phyloP scores from a whole-genome alignment of 2,888 invertebrate genomes.

The Yponomeuta plumbellus region DNA sequence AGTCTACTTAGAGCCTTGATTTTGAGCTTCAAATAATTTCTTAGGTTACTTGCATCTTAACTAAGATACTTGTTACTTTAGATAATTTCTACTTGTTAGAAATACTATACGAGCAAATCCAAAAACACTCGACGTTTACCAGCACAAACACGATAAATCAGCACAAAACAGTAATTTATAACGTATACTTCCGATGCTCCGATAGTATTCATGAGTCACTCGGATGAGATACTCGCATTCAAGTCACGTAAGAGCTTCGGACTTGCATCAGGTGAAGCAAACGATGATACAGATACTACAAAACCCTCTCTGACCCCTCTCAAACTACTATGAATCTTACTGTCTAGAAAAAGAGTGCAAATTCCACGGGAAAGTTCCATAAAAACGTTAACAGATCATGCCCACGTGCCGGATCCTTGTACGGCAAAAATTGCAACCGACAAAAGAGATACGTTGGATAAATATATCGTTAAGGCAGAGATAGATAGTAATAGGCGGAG shows the following conservation, averaged over 20 bases:
- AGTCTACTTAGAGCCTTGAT: too few species aligned
- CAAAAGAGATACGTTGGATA: slow-evolving; percentile 13
- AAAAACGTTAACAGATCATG: slow-evolving; percentile 1
- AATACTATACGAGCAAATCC: background rate
- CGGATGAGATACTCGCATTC: slow-evolving; percentile 34
- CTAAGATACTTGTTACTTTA: too few species aligned
- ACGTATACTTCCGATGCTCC: slow-evolving; percentile 31
- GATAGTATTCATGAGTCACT: slow-evolving; percentile 24
- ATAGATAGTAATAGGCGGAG: slow-evolving; percentile 3
- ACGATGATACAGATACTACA: slow-evolving; percentile 48
- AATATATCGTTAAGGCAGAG: slow-evolving; percentile 12
- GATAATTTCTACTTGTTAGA: background rate
- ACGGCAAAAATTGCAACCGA: slow-evolving; percentile 10
- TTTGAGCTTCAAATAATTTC: too few species aligned
- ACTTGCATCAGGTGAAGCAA: slow-evolving; percentile 50
- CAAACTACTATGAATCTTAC: background rate
- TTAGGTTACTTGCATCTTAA: background rate
- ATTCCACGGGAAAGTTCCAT: background rate
- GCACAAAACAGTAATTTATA: slow-evolving; percentile 13
- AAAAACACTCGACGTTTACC: background rate
- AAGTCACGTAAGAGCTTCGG: slow-evolving; percentile 45
- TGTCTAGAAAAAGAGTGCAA: background rate
- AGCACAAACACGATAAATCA: slow-evolving; percentile 8
- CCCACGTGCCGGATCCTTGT: slow-evolving; percentile 38
- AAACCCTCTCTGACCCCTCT: background rate